phyloP scores from a whole-genome alignment of 2,888 invertebrate genomes.

The Tenthredo scrophulariae region DNA sequence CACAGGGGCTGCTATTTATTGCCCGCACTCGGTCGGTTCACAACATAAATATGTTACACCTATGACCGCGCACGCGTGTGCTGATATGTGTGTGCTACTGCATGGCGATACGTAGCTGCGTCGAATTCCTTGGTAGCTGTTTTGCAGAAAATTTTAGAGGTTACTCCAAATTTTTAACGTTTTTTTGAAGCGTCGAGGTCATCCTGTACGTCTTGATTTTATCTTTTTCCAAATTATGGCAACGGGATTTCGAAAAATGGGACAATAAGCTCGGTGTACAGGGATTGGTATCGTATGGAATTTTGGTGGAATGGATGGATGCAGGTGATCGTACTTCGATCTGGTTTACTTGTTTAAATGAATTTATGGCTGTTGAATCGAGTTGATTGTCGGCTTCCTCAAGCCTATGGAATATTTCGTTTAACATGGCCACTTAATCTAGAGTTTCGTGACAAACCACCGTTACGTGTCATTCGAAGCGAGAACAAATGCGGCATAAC shows the following conservation, averaged over 20 bases:
- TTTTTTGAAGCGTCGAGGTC: not conserved
- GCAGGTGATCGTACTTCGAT: not conserved
- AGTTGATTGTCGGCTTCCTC: slow-evolving; percentile 43
- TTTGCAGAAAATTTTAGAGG: not conserved
- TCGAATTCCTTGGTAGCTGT: slow-evolving; percentile 12
- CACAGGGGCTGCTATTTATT: slow-evolving; percentile 73
- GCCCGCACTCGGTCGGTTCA: slow-evolving; percentile 76
- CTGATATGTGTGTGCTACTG: not conserved
- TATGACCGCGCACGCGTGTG: slow-evolving; percentile 62
- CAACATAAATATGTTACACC: slow-evolving; percentile 77
- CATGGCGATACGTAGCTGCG: slow-evolving; percentile 3
- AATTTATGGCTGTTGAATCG: not conserved
- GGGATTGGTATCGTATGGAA: not conserved
- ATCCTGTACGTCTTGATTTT: too few species aligned
- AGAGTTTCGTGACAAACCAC: slow-evolving; percentile 43
- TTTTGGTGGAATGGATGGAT: not conserved
- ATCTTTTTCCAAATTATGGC: not conserved
- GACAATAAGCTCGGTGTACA: not conserved
- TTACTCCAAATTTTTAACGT: not conserved
- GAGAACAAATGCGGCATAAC: slow-evolving; percentile 46
- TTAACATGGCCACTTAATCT: slow-evolving; percentile 25
- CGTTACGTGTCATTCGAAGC: slow-evolving; percentile 48
- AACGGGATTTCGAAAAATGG: not conserved
- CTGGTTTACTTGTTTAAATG: not conserved
- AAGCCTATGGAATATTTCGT: slow-evolving; percentile 16